A percentile compares a stretch with the other conserved stretches of the same genome.
Conservation (phyloP, 2,113 vertebrate species). For the Odocoileus virginianus region DNA sequence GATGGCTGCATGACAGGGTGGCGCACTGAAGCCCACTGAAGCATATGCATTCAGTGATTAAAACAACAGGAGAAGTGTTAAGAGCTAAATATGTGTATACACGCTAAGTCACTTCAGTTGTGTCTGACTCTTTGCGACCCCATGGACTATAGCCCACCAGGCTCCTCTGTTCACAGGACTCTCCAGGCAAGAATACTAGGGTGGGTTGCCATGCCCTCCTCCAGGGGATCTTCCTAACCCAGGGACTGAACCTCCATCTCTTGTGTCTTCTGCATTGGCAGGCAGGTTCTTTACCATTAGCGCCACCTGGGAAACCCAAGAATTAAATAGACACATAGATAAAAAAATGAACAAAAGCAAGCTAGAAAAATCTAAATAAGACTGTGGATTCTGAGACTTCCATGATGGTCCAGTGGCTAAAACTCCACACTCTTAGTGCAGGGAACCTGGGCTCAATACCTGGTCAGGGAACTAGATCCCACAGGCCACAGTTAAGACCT, state of each 20-base stretch:
- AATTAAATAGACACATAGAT: not conserved
- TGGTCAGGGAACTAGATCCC: not conserved
- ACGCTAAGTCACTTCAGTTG: not conserved
- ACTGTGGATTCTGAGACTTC: not conserved
- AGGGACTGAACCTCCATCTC: not conserved
- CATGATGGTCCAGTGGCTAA: not conserved
- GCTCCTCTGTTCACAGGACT: not conserved
- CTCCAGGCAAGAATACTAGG: not conserved
- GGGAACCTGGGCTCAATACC: not conserved
- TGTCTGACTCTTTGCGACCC: not conserved
- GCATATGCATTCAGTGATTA: not conserved
- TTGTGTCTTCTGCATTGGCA: not conserved
- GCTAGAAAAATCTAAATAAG: not conserved
- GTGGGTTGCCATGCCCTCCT: not conserved
- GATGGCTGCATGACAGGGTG: not conserved
- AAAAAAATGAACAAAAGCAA: not conserved
- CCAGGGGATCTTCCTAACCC: not conserved
- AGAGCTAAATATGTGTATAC: not conserved
- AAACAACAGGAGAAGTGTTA: not conserved
- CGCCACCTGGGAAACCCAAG: rapidly evolving
- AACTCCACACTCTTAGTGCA: not conserved
- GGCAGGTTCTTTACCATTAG: not conserved
- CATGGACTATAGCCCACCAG: not conserved
- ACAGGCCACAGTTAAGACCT: not conserved
- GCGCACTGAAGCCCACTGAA: not conserved